phyloP scores from a whole-genome alignment of 2,888 invertebrate species.

The Pristionchus japonicus region DNA sequence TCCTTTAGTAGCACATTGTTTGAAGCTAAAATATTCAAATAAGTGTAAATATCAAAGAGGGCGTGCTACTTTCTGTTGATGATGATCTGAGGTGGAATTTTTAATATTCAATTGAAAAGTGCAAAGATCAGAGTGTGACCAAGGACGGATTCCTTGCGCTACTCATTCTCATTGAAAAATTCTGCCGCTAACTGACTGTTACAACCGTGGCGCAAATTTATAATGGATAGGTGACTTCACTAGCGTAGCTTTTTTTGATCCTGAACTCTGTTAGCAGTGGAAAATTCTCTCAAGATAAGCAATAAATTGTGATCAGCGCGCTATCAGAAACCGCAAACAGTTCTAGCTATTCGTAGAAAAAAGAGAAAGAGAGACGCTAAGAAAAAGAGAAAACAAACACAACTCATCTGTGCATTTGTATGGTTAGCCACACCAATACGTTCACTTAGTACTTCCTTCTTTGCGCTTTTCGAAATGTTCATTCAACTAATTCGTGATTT shows the following conservation, averaged over 20 bases:
- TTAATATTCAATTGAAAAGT: too few species aligned
- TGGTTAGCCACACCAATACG: not conserved
- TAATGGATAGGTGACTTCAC: too few species aligned
- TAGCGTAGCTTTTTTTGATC: too few species aligned
- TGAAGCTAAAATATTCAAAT: not conserved
- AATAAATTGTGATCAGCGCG: not conserved
- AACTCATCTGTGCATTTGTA: conserved; percentile 28
- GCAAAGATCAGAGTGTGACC: not conserved
- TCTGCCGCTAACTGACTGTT: too few species aligned
- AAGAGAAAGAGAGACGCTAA: too few species aligned
- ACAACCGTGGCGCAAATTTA: too few species aligned
- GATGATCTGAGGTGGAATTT: too few species aligned
- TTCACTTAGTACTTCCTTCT: not conserved
- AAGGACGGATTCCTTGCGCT: not conserved
- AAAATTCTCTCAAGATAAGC: not conserved
- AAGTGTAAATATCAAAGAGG: too few species aligned
- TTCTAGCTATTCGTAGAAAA: too few species aligned
- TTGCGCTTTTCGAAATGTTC: not conserved
- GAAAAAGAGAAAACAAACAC: conserved; percentile 3
- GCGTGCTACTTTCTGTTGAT: too few species aligned
- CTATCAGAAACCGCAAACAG: not conserved
- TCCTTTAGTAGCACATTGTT: not conserved
- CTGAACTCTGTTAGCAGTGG: not conserved
- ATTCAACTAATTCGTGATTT: too few species aligned
- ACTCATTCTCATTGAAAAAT: too few species aligned